Conservation (phyloP, 2,888 invertebrate genomes). For the Pristionchus maxplancki region DNA sequence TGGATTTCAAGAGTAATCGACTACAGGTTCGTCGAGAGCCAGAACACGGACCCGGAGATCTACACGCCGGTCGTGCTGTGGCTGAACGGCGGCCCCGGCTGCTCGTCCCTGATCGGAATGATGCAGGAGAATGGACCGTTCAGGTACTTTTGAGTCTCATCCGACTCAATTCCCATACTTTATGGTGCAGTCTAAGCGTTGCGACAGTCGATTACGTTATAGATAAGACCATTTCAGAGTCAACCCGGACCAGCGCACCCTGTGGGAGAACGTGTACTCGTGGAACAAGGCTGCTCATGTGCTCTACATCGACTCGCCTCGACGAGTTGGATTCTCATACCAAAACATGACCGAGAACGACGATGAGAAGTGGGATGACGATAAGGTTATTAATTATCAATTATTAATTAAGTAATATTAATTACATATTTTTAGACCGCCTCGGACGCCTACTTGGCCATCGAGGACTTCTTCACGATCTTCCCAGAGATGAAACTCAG, state of each 20-base stretch:
- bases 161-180: too few relatives aligned
- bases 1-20: too few relatives aligned
- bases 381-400: slow-evolving; percentile 54
- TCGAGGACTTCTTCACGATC: slow-evolving; percentile 79
- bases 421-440: slow-evolving; percentile 74
- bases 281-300: slow-evolving; percentile 78
- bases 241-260: slow-evolving; percentile 73
- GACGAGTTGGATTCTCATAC: slow-evolving; percentile 80
- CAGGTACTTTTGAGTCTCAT: slow-evolving; percentile 20
- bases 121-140: slow-evolving; percentile 78
- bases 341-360: slow-evolving; percentile 71
- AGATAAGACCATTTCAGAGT: slow-evolving; percentile 52
- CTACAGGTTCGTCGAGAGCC: slow-evolving; percentile 26
- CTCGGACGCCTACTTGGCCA: slow-evolving; percentile 79
- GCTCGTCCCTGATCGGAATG: slow-evolving; percentile 58
- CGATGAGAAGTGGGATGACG: slow-evolving; percentile 66
- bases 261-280: slow-evolving; percentile 70
- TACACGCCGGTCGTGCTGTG: slow-evolving; percentile 70
- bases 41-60: slow-evolving; percentile 55
- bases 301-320: slow-evolving; percentile 80
- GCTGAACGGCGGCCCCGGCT: slow-evolving; percentile 71
- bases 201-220: not conserved
- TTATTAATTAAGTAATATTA: not conserved
- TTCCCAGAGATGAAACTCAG: slow-evolving; percentile 78
- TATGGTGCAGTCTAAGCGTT: too few relatives aligned